phyloP scores from a whole-genome alignment of 2,888 invertebrate species.

The Hypselothyrea guttata region DNA sequence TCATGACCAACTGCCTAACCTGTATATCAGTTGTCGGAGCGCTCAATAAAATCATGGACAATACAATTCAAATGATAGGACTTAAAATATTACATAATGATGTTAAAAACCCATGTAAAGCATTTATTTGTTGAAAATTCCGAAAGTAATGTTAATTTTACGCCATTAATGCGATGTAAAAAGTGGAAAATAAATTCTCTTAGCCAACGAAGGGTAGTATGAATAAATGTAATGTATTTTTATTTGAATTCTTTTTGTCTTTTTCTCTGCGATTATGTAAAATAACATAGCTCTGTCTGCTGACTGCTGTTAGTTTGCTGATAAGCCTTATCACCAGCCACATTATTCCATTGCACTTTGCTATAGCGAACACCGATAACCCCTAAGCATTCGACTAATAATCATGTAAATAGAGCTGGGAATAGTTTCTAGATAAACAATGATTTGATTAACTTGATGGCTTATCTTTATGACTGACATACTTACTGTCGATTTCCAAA shows the following conservation, averaged over 20 bases:
- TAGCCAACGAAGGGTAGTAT: no score
- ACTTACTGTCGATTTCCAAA: no score
- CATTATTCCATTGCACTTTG: slow-evolving; percentile 7
- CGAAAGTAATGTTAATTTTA: slow-evolving; percentile 56
- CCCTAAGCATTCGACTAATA: slow-evolving; percentile 17
- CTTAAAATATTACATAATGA: slow-evolving; percentile 30
- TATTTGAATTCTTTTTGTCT: no score
- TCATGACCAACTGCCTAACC: slow-evolving; percentile 29
- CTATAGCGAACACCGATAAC: slow-evolving; percentile 28
- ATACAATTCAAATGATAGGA: slow-evolving; percentile 42
- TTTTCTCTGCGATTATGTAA: no score
- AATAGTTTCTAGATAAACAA: slow-evolving; percentile 12
- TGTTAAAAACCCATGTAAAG: slow-evolving; percentile 38
- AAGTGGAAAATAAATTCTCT: no score
- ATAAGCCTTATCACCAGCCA: slow-evolving; percentile 47
- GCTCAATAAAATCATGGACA: slow-evolving; percentile 21
- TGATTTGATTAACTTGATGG: slow-evolving; percentile 2
- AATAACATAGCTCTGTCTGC: no score
- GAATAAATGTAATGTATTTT: no score
- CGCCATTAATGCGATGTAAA: no score
- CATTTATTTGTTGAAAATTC: slow-evolving; percentile 66
- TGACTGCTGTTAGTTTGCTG: slow-evolving; percentile 25
- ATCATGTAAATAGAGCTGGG: slow-evolving; percentile 12
- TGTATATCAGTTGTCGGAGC: slow-evolving; percentile 22
- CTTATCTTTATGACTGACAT: no score